These are phyloP conservation scores for Drosophila aff. DNA, from an alignment of 1,140 invertebrate genomes.

Conservation along the genomic window DNA sequence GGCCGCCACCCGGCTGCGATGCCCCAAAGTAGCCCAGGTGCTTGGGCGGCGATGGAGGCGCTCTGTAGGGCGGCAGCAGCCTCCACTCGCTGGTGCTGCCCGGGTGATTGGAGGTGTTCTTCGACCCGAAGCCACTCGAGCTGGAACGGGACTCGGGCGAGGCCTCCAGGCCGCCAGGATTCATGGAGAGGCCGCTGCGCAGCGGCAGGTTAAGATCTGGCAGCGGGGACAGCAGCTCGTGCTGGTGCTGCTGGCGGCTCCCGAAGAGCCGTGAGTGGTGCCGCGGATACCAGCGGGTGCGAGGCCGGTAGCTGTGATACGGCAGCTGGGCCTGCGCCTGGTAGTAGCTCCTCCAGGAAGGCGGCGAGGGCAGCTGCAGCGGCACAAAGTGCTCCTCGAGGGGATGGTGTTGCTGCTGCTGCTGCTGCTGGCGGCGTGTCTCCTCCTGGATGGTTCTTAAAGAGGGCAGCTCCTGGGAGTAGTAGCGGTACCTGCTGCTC, in stretches of 20 bases:
- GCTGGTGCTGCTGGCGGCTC: conserved; percentile 88
- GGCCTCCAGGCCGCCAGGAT: conserved; percentile 87
- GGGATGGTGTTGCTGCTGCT: conserved; percentile 39
- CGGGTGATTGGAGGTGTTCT: conserved; percentile 94
- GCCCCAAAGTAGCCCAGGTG: conserved; percentile 58
- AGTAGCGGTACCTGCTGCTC: conserved; percentile 87
- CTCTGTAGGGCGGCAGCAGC: conserved; percentile 90
- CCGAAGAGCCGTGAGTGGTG: conserved; percentile 88
- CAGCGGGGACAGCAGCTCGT: conserved; percentile 87
- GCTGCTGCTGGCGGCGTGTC: conserved; percentile 81
- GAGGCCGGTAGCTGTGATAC: conserved; percentile 85
- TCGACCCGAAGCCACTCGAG: conserved; percentile 95
- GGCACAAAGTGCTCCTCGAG: conserved; percentile 86
- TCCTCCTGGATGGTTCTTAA: conserved; percentile 91
- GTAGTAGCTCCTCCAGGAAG: conserved; percentile 84
- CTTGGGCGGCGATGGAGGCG: conserved; percentile 87
- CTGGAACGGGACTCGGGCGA: conserved; percentile 95
- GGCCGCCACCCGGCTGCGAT: conserved; percentile 28
- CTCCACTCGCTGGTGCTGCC: conserved; percentile 91
- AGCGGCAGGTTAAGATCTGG: conserved; percentile 85
- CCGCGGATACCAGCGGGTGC: conserved; percentile 87
- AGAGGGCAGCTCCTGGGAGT: conserved; percentile 91
- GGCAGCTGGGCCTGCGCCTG: conserved; percentile 83
- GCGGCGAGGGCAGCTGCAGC: conserved; percentile 87
- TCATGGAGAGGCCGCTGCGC: conserved; percentile 66